Conservation (phyloP, 2,113 vertebrate genomes). For the Channa argus region DNA sequence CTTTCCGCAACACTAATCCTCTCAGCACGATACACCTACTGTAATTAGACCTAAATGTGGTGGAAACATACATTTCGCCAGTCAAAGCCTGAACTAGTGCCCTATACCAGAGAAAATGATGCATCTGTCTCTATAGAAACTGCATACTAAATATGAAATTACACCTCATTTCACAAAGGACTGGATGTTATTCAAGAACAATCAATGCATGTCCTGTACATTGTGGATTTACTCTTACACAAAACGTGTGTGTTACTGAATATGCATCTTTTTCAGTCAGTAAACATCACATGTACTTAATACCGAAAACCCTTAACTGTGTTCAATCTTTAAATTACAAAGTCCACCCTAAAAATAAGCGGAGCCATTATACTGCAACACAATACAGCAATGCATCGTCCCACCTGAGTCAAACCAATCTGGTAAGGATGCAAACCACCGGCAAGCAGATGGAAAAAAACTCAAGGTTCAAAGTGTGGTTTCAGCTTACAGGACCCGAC, state of each 20-base stretch:
- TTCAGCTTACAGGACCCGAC: background rate
- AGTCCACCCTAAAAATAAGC: too few relatives aligned
- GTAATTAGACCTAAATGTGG: slow-evolving; percentile 68
- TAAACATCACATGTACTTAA: too few relatives aligned
- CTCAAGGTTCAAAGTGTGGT: slow-evolving; percentile 4
- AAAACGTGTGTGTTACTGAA: background rate
- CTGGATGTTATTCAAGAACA: slow-evolving; percentile 8
- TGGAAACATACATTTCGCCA: slow-evolving; percentile 28
- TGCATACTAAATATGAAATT: slow-evolving; percentile 32
- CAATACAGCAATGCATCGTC: too few relatives aligned
- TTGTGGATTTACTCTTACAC: background rate
- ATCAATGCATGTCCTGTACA: too few relatives aligned
- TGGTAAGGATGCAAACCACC: background rate
- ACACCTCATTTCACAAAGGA: slow-evolving; percentile 1
- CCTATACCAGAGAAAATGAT: background rate
- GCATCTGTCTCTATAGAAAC: slow-evolving; percentile 73
- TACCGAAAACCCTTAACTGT: too few relatives aligned
- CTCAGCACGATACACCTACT: slow-evolving; percentile 24
- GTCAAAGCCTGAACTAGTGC: slow-evolving; percentile 40
- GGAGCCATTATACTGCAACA: too few relatives aligned
- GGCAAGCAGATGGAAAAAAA: slow-evolving; percentile 15
- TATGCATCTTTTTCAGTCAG: too few relatives aligned
- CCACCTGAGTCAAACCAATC: too few relatives aligned
- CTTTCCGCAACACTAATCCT: slow-evolving; percentile 55
- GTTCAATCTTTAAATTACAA: too few relatives aligned